These are phyloP conservation scores for Drosophila pachea DNA, from an alignment of 1,140 invertebrate genomes.

Conservation along the genomic window DNA sequence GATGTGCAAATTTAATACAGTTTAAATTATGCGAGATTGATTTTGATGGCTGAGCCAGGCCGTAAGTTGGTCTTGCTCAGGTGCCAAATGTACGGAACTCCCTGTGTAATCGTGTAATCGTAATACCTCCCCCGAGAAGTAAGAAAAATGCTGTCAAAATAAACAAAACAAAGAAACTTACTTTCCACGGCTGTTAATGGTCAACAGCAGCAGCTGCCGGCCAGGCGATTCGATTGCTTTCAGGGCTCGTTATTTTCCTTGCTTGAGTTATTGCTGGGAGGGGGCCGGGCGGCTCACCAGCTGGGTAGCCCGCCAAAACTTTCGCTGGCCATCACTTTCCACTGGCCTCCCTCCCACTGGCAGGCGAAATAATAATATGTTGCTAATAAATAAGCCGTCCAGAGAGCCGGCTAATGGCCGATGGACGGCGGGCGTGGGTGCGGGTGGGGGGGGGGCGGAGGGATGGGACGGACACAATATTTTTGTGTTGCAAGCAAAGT, in stretches of 20 bases:
- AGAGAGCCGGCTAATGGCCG: neutral
- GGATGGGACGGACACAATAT: constrained; percentile 28
- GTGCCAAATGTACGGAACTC: constrained; percentile 16
- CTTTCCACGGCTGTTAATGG: constrained; percentile 43
- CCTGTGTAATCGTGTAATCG: constrained; percentile 31
- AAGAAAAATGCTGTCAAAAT: constrained; percentile 6
- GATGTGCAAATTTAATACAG: constrained; percentile 47
- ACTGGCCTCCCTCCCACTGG: too few species aligned
- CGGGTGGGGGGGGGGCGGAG: constrained; percentile 22
- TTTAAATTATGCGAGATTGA: constrained; percentile 64
- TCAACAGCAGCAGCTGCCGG: constrained; percentile 39
- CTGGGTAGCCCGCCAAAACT: constrained; percentile 37
- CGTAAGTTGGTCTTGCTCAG: constrained; percentile 3
- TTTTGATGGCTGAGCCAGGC: constrained; percentile 38
- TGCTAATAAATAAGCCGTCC: constrained; percentile 66
- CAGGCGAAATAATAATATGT: constrained; percentile 67
- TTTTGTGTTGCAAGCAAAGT: constrained; percentile 48
- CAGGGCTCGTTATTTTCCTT: constrained; percentile 35
- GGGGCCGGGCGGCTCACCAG: constrained; percentile 24
- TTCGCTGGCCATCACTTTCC: constrained; percentile 43
- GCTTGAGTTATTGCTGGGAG: constrained; percentile 34
- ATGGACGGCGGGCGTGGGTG: too few species aligned
- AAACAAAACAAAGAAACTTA: constrained; percentile 31
- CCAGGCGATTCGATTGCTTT: constrained; percentile 39
- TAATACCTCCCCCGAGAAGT: constrained; percentile 1